phyloP scores from a whole-genome alignment of 2,797 vertebrate genomes.

The Cheirogaleus major region DNA sequence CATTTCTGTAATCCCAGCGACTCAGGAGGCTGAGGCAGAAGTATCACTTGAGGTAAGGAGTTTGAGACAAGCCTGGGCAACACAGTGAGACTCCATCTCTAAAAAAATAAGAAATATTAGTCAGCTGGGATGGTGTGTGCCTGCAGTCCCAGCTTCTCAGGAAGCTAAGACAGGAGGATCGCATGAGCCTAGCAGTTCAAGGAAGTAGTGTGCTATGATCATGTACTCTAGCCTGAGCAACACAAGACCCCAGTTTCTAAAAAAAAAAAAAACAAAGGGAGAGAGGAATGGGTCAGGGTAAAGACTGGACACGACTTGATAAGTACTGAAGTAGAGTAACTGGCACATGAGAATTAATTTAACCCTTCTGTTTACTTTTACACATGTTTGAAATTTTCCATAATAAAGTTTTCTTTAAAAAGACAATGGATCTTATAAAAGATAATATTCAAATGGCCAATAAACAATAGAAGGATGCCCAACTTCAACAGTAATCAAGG shows the following conservation, averaged over 20 bases:
- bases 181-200: neutral
- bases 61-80: neutral
- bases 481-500: neutral
- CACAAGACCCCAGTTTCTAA: neutral
- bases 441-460: neutral
- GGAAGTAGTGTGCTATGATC: neutral
- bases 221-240: neutral
- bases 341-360: neutral
- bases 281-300: neutral
- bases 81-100: neutral
- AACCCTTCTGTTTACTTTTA: neutral
- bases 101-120: neutral
- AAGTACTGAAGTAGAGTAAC: neutral
- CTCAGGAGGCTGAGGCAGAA: neutral
- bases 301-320: neutral
- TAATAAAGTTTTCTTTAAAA: neutral
- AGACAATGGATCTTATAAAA: constrained; percentile 12
- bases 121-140: neutral
- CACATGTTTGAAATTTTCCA: neutral
- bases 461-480: neutral
- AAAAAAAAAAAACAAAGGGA: neutral
- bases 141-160: neutral
- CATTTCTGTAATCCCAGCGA: neutral
- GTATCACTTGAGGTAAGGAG: neutral
- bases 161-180: neutral